Evolutionary conservation across 2,113 vertebrate species (phyloP), one percentile per base, ranked within the genome.

Genomic region (Bufo bufo): DNA sequence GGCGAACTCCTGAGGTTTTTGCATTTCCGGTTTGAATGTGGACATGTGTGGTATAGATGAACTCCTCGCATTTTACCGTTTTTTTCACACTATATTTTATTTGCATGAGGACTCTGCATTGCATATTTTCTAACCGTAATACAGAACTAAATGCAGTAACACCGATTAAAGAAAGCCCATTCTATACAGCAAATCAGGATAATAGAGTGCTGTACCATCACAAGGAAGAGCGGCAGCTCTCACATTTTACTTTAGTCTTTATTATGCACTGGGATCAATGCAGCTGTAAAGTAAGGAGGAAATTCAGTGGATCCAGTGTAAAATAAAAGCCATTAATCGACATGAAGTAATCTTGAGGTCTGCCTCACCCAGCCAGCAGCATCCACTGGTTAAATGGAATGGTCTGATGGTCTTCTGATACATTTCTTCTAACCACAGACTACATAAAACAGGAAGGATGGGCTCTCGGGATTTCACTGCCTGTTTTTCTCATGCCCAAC

Each of bases 261-360:
- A 49, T n/a, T 82, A 65, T 82, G 43, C 33, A 82, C 47, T 56
- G 50, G 52, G 20, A 71, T 71, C 33, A 45, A 72, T 79, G 77
- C 4, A 33, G 77, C 50, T 54, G 77, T n/a, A 78, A 54, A 78
- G 14, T 78, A 72, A 47, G 2, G 14, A 16, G 54, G 77, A 58
- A 80, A 33, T 50, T 52, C 17, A 2, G 9, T 17, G 49, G 59
- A 12, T 6, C 14, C 50, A 19, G 4, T 2, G 59, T 50, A 6
- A 82, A 13, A 49, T 50, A 50, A 82, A 49, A 65, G 61, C 9
- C 59, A n/a, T 50, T 50, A 50, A 50, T 49, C 66, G 63, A 82
- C 16, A 82, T 49, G 1, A 23, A 20, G 19, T 7, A 20, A 49
- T 65, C 11, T 49, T 16, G 3, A 20, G 45, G 59, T 50, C 9